These are phyloP conservation scores for Lasiommata megera DNA, from an alignment of 2,888 invertebrate genomes.

Conservation along the genomic window DNA sequence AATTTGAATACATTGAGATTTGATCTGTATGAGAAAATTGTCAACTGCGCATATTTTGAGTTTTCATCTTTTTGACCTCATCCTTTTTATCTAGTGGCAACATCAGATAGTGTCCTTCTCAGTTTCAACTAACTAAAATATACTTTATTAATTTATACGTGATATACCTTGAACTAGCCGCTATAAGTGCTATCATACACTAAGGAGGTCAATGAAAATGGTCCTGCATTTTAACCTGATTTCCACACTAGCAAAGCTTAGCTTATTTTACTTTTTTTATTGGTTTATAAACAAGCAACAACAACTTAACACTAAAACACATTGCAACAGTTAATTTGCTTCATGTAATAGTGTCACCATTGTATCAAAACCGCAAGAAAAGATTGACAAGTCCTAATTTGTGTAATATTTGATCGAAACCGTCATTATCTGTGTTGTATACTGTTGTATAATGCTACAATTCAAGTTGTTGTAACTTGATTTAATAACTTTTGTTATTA, in stretches of 20 bases:
- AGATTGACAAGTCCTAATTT: constrained; percentile 10
- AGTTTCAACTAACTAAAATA: too few relatives aligned
- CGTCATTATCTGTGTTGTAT: constrained; percentile 9
- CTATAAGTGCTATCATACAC: not conserved
- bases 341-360: not conserved
- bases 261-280: not conserved
- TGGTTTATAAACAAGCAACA: not conserved
- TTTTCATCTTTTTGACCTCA: too few relatives aligned
- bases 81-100: too few relatives aligned
- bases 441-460: not conserved
- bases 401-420: constrained; percentile 6
- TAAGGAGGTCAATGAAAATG: constrained; percentile 1
- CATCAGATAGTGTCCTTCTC: too few relatives aligned
- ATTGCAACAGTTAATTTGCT: constrained; percentile 9
- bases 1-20: too few relatives aligned
- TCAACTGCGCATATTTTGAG: too few relatives aligned
- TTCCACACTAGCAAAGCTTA: not conserved
- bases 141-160: too few relatives aligned
- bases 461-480: not conserved
- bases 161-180: not conserved
- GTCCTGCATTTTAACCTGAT: not conserved
- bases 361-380: constrained; percentile 7
- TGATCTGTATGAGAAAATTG: too few relatives aligned
- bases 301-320: not conserved
- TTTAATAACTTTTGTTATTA: not conserved